These are phyloP conservation scores for Scaptomyza reducta DNA, from an alignment of 2,888 invertebrate genomes.

Conservation along the genomic window DNA sequence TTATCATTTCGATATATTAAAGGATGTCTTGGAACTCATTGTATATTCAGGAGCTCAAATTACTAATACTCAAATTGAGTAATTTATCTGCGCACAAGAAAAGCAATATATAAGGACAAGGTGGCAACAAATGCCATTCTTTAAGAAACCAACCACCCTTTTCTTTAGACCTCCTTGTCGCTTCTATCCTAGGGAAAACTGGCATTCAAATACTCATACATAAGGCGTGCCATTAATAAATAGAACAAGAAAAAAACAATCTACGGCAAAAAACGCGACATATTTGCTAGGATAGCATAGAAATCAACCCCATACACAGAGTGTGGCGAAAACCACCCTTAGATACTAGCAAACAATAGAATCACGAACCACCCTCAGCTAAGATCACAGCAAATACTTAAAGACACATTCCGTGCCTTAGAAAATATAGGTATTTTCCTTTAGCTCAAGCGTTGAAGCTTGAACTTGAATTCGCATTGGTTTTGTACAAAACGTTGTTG, in stretches of 20 bases:
- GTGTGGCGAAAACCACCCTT: constrained; percentile 59
- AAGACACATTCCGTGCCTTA: constrained; percentile 49
- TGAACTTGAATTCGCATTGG: constrained; percentile 68
- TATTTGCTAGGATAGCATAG: constrained; percentile 36
- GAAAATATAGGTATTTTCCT: constrained; percentile 11
- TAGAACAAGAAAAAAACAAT: constrained; percentile 29
- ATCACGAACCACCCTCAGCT: constrained; percentile 54
- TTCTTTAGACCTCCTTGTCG: constrained; percentile 12
- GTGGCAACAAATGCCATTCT: constrained; percentile 46
- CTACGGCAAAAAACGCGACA: constrained; percentile 31
- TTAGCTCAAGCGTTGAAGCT: constrained; percentile 14
- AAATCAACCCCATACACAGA: constrained; percentile 56
- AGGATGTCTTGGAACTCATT: too few relatives aligned
- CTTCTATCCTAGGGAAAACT: constrained; percentile 28
- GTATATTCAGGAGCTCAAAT: constrained; percentile 12
- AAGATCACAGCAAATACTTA: constrained; percentile 38
- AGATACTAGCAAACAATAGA: constrained; percentile 16
- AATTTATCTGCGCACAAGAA: constrained; percentile 45
- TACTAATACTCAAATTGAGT: constrained; percentile 39
- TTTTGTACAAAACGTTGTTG: constrained; percentile 2
- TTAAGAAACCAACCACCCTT: constrained; percentile 44
- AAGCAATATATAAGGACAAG: constrained; percentile 20
- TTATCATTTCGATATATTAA: not conserved
- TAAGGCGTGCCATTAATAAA: constrained; percentile 69
- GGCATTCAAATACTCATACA: constrained; percentile 49